Base-by-base conservation (phyloP, 2,888 invertebrate species). In the Zhuqinia jingwanae region DNA sequence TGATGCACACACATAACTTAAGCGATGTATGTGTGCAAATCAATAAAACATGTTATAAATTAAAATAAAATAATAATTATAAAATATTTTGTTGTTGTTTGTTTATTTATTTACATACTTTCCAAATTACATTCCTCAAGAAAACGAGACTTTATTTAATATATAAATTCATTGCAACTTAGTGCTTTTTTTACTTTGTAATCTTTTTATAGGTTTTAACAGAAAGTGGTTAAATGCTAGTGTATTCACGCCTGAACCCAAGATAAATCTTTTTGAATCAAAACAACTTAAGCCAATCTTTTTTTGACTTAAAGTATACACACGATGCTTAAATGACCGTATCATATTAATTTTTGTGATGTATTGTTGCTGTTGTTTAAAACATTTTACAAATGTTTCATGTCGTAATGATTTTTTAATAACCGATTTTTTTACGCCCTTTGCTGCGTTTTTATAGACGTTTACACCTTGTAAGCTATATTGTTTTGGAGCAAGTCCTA, bases 401-500 rank as follows among this genome's bases (percentile, higher is more conserved):
- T 86, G 80, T 1, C 10, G 42, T 2, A 83, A 22, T 6, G 65
- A 13, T 17, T 36, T 63, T n/a, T 86, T 80, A 3, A 78, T 53
- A 1, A 86, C 25, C 6, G 15, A 15, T 27, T 84, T 86, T 42
- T 80, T 85, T 0, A 88, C 56, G 1, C 88, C 89, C 70, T 89
- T 89, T 1, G 87, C 88, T 11, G 83, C 87, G n/a, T 83, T 63
- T 63, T 89, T 89, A 2, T 25, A n/a, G 10, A 81, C 17, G 36
- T 22, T 10, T 13, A n/a, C 15, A 1, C 85, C 87, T 36, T 0
- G 2, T 6, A 86, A 47, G 1, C 63, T 78, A 81, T 89, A 89
- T 25, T 78, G 10, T 73, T 89, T 89, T 25, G 89, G 83, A 15
- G 73, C 85, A 8, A 91, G 27, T 77, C 8, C 91, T 91, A 2